Evolutionary conservation across 2,113 vertebrate species (phyloP), one percentile per base, ranked within the genome.

Genomic region (Oncorhynchus nerka): DNA sequence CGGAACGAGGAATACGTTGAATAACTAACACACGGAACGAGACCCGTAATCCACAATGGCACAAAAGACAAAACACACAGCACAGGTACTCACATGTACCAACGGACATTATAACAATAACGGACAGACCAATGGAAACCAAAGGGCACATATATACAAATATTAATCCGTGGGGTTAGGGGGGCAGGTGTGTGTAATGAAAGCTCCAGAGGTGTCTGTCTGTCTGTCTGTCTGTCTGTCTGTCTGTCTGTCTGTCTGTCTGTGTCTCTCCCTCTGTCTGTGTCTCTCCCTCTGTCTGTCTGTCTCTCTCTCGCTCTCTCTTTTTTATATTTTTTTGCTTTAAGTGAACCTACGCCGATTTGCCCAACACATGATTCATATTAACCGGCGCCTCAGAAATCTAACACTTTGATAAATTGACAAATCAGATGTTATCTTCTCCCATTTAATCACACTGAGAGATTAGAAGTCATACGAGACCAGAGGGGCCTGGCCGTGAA

Each of bases 391-490:
- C 84, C 81, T 78, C 76, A 81, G 49, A 80, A 78, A 90, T 87
- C 78, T 83, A 86, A 74, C 20, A 30, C 75, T 87, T 88, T 91
- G 91, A 93, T 88, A 78, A 90, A 92, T 90, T 90, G 88, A 92
- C 81, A 86, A 86, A 90, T 89, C 85, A 71, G 77, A 80, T 87
- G 84, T 81, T 83, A 86, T 89, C 78, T 87, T 90, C 83, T 86
- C 67, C 72, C 74, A 79, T 89, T 92, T 89, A 84, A 88, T 91
- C 88, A 89, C 78, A 45, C 48, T 85, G 82, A 89, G 68, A 87
- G 78, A 90, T 88, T 84, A 88, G 51, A 45, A 11, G 9, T 11
- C 83, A 85, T 72, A 75, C 77, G 80, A 81, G 73, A 82, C 66
- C 75, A 57, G 45, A 68, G 49, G 75, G 73, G 79, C 51, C 78